These are phyloP conservation scores for Protobothrops mucrosquamatus DNA, from an alignment of 2,113 vertebrate species.

Conservation along the genomic window DNA sequence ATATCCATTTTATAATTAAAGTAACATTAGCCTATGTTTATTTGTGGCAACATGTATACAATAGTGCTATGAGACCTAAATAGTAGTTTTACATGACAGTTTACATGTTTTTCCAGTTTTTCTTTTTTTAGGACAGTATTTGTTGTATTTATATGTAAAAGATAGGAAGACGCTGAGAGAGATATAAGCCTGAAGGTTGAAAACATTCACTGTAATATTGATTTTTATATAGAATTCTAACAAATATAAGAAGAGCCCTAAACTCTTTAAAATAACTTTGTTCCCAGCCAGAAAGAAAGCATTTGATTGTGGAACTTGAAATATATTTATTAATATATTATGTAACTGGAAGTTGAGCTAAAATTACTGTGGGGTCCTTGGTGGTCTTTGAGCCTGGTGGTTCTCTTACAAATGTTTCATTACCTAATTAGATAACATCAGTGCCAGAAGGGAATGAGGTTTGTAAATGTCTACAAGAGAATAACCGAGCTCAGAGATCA, in stretches of 20 bases:
- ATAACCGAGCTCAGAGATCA: background rate
- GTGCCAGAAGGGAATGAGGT: background rate
- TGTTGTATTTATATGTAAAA: background rate
- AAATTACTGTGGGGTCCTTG: background rate
- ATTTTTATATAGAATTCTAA: background rate
- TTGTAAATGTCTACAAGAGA: background rate
- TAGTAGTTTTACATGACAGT: background rate
- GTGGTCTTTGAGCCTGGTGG: background rate
- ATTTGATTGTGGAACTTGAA: background rate
- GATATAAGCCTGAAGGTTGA: background rate
- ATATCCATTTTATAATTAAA: background rate
- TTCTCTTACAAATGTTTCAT: background rate
- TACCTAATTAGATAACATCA: background rate
- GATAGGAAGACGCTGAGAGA: background rate
- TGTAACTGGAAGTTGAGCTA: background rate
- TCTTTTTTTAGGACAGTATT: background rate
- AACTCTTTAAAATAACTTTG: background rate
- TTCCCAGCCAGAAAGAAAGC: background rate
- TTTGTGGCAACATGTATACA: background rate
- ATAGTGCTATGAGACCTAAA: background rate
- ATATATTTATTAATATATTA: background rate
- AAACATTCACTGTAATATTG: background rate
- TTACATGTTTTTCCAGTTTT: background rate
- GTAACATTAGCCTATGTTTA: background rate
- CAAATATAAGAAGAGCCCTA: background rate